Base-by-base conservation (phyloP, 2,888 invertebrate species). In the Parochlus steinenii region DNA sequence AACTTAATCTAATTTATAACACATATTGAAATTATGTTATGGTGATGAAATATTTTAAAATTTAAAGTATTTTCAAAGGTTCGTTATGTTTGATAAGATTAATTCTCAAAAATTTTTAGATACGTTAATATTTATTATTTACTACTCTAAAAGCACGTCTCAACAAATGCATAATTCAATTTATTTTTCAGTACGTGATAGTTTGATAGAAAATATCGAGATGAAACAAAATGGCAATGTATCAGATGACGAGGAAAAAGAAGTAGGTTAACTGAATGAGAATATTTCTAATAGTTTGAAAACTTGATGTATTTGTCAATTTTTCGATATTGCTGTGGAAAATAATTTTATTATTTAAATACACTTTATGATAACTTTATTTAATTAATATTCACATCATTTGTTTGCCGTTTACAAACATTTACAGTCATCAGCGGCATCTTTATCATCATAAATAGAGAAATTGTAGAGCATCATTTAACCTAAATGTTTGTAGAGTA, bases 141-240 rank as follows among this genome's bases (percentile, higher is more conserved):
- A 5, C 5, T 10, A 4, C n/a, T n/a, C 10, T n/a, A 23, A 23
- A 30, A 22, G 10, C 22, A 7, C 22, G 6, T 22, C 10, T 7
- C 22, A 22, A 8, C 22, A 22, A 22, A 7, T 7, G 6, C 22
- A 22, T 22, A 7, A 8, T 22, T 22, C 10, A 7, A 31, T 22
- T 31, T 25, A 25, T 33, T 33, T n/a, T 33, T 4, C 33, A 33
- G 33, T 33, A 12, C 33, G 33, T 33, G 33, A 33, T 20, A 14
- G 26, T 27, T 27, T 33, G 16, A 33, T 33, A 11, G 33, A 33
- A 14, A 33, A 18, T 14, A 33, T 33, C 3, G 33, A 33, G 14
- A 19, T 16, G 27, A 33, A 20, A 12, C 33, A 33, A 25, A 19
- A 27, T 26, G 19, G 17, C 12, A 33, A n/a, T 19, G 18, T 25